A percentile compares a stretch with the other conserved stretches of the same genome.
These are phyloP conservation scores for Oscheius myriophilus DNA, from an alignment of 2,888 invertebrate genomes.

Conservation along the genomic window DNA sequence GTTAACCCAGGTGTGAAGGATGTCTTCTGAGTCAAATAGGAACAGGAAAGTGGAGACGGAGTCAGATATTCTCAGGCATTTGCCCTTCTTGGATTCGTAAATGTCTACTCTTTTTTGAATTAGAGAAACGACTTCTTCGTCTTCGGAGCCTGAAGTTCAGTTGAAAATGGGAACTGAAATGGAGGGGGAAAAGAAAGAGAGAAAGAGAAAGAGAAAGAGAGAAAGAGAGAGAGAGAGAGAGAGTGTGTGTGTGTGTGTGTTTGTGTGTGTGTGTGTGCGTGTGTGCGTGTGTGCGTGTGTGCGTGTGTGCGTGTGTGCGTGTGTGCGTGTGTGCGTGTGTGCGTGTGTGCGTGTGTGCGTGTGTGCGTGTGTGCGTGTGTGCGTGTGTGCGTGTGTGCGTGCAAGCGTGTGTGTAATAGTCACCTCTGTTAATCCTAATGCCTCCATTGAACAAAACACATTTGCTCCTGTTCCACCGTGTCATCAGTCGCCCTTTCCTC, in stretches of 20 bases:
- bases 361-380: too few relatives aligned
- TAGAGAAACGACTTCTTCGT: slow-evolving; percentile 25
- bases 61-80: slow-evolving; percentile 25
- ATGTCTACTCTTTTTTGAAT: slow-evolving; percentile 22
- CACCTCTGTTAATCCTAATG: slow-evolving; percentile 50
- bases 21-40: slow-evolving; percentile 23
- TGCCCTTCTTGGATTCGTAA: slow-evolving; percentile 23
- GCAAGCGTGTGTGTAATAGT: too few relatives aligned
- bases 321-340: too few relatives aligned
- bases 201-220: background rate
- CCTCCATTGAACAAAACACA: slow-evolving; percentile 52
- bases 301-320: too few relatives aligned
- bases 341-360: too few relatives aligned
- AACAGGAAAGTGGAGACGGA: slow-evolving; percentile 15
- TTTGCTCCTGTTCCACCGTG: slow-evolving; percentile 44
- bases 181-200: background rate
- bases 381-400: too few relatives aligned
- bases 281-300: too few relatives aligned
- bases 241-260: background rate
- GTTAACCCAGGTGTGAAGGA: slow-evolving; percentile 25
- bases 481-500: slow-evolving; percentile 47
- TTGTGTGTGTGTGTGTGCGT: too few relatives aligned
- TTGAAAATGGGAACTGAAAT: background rate
- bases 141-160: slow-evolving; percentile 10
- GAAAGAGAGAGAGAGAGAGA: too few relatives aligned